Base-by-base conservation (phyloP, 2,113 vertebrate species). In the Percopsis transmontana region DNA sequence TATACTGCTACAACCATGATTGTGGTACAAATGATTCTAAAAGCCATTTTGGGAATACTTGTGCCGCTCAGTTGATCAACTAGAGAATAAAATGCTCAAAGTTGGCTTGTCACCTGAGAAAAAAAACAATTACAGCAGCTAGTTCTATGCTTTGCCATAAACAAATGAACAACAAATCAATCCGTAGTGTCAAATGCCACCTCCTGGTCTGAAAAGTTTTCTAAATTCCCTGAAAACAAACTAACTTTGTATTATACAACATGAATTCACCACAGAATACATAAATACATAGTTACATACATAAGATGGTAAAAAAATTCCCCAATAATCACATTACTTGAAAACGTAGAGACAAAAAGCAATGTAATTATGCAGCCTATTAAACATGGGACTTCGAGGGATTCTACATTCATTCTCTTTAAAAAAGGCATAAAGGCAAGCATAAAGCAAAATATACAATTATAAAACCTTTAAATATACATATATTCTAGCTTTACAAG, bases 81-180 rank as follows among this genome's bases (percentile, higher is more conserved):
- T n/a, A 41, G 27, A 65, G 13, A 62, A 42, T 2, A 50, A 62
- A 59, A 60, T 38, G 13, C 42, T 53, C 41, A 50, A 12, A 42
- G 24, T 39, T 56, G 5, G 18, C 16, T 42, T 5, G 11, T 62
- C 59, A 67, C 84, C 84, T 76, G 84, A 85, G 82, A 76, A 56
- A 66, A 0, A 61, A 5, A 9, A 45, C 24, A 33, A 33, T 1
- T 59, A 53, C 19, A 56, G 47, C 57, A 68, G 58, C 47, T 44
- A 21, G 42, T 19, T 8, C 12, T 12, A 45, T 16, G 15, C 11
- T 45, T 14, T 45, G 15, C 15, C 8, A 45, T 16, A 12, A 45
- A 13, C 12, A 45, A 45, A 10, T 45, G 11, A 14, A 33, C 27
- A 33, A 33, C 27, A 33, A 33, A 33, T 1, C 8, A 7, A 33